Evolutionary conservation across 2,888 invertebrate genomes (phyloP).

Genomic region (Drosophila leonis): DNA sequence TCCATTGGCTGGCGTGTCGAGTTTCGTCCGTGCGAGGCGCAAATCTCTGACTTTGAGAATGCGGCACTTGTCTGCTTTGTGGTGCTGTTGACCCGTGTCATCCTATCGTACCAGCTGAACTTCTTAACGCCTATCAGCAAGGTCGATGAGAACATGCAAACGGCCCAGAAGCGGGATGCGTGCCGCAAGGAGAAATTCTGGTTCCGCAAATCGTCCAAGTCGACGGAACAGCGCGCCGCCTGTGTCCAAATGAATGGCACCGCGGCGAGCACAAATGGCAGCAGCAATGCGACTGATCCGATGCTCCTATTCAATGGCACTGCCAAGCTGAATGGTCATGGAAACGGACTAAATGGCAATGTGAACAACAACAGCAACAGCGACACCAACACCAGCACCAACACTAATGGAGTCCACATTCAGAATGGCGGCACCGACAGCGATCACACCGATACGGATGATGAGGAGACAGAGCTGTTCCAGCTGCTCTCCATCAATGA

Average conservation of each 20-base stretch:
- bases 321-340: conserved; percentile 59
- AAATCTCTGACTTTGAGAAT: conserved; percentile 99
- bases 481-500: conserved; percentile 96
- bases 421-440: conserved; percentile 71
- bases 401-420: conserved; percentile 24
- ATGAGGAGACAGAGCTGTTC: conserved; percentile 86
- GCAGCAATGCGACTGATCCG: conserved; percentile 26
- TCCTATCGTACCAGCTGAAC: conserved; percentile 97
- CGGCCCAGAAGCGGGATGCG: conserved; percentile 96
- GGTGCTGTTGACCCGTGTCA: conserved; percentile 97
- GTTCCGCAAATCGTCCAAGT: conserved; percentile 93
- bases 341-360: conserved; percentile 46
- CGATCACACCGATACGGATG: conserved; percentile 72
- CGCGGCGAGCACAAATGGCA: conserved; percentile 33
- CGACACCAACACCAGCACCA: conserved; percentile 9
- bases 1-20: conserved; percentile 99
- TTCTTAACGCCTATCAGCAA: conserved; percentile 99
- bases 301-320: conserved; percentile 51
- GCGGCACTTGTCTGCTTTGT: conserved; percentile 99
- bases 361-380: conserved; percentile 24
- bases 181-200: conserved; percentile 94
- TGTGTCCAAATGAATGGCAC: conserved; percentile 51
- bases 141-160: conserved; percentile 98
- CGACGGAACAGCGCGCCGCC: conserved; percentile 65
- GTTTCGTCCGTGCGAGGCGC: conserved; percentile 99